Percentiles rank a stretch among this genome's conserved stretches.
These are phyloP conservation scores for Temnothorax longispinosus DNA, from an alignment of 1,140 invertebrate genomes.

Conservation along the genomic window DNA sequence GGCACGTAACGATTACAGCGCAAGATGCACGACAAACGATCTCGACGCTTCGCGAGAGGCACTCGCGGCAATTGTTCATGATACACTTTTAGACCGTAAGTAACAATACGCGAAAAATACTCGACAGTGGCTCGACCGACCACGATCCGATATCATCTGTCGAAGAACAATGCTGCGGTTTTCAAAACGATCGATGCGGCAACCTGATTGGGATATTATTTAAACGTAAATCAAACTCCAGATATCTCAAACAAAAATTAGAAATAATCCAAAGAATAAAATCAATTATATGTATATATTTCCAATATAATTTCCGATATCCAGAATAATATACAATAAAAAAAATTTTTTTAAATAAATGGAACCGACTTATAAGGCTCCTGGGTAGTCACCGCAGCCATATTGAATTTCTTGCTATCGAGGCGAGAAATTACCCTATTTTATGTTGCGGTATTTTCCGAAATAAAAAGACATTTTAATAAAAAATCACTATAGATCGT, in stretches of 20 bases:
- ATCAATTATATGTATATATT: neutral
- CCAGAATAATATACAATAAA: neutral
- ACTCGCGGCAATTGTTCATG: neutral
- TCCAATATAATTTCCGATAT: neutral
- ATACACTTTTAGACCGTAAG: neutral
- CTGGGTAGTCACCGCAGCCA: too few species aligned
- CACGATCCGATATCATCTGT: neutral
- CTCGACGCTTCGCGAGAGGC: neutral
- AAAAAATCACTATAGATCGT: too few species aligned
- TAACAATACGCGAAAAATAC: slow-evolving; percentile 3
- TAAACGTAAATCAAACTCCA: neutral
- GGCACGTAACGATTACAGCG: neutral
- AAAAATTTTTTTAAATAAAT: too few species aligned
- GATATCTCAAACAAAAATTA: neutral
- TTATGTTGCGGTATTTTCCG: too few species aligned
- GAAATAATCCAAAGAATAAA: neutral
- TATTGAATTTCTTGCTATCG: too few species aligned
- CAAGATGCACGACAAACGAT: neutral
- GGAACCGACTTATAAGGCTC: too few species aligned
- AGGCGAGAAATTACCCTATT: too few species aligned
- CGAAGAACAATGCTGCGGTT: neutral
- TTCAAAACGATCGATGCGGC: neutral
- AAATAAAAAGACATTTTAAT: too few species aligned
- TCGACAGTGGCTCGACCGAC: neutral
- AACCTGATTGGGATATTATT: neutral